These are phyloP conservation scores for Aurelia aurita DNA, from an alignment of 30 jellyfish, hydroid and myxozoan species.

Conservation along the genomic window DNA sequence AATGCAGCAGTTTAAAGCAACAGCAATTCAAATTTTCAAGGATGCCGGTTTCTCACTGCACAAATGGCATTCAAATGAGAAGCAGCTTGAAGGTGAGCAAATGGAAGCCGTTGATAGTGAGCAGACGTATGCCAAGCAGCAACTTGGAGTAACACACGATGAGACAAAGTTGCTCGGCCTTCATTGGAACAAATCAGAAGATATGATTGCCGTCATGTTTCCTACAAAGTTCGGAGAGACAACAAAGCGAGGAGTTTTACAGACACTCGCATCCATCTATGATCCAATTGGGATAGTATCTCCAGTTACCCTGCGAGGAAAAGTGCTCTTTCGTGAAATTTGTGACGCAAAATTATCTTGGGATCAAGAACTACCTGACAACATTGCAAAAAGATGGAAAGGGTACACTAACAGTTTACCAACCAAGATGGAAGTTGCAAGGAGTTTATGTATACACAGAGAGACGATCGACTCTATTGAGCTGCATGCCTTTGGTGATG, in stretches of 20 bases:
- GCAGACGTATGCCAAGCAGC: slow-evolving; percentile 54
- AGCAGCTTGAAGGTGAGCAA: slow-evolving; percentile 9
- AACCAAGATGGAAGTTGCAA: neutral
- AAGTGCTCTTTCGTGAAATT: neutral
- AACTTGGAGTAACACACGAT: neutral
- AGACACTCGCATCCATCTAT: neutral
- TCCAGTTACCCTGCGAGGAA: neutral
- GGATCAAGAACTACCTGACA: neutral
- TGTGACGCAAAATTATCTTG: neutral
- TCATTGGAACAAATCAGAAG: neutral
- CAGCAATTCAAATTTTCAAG: slow-evolving; percentile 25
- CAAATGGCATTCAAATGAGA: too few species aligned
- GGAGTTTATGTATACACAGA: neutral
- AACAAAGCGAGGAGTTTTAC: neutral
- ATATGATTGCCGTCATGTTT: neutral
- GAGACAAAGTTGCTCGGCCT: neutral
- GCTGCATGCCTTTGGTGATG: slow-evolving; percentile 17
- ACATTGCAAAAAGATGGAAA: neutral
- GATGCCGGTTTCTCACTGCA: slow-evolving; percentile 66
- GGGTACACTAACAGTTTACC: neutral
- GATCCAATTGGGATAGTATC: neutral
- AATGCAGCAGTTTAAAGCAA: slow-evolving; percentile 31
- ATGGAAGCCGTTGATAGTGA: neutral
- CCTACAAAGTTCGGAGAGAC: neutral
- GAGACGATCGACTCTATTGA: neutral